Conservation (phyloP, 2,113 vertebrate genomes). For the Stigmatopora argus region DNA sequence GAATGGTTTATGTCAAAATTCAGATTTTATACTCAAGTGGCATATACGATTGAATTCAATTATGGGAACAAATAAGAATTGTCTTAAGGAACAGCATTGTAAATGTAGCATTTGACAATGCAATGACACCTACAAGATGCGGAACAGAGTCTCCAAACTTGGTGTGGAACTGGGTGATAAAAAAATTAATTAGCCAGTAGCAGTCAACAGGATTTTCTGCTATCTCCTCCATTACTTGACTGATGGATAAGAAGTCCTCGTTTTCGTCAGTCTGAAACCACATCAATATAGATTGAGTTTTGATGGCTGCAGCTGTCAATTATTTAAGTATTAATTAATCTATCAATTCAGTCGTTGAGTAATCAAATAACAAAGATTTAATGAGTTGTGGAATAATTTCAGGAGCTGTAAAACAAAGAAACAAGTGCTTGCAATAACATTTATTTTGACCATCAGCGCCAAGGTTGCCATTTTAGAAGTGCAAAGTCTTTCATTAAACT, state of each 20-base stretch:
- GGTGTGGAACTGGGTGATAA: constrained; percentile 83
- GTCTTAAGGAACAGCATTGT: background rate
- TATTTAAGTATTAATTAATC: no score
- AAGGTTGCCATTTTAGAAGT: no score
- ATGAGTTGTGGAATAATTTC: no score
- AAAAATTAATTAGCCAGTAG: constrained; percentile 90
- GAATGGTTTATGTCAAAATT: background rate
- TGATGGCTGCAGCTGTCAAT: no score
- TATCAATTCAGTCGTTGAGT: no score
- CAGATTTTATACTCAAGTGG: background rate
- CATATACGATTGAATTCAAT: background rate
- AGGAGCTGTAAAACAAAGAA: no score
- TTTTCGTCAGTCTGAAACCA: constrained; percentile 78
- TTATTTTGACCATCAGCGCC: no score
- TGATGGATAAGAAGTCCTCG: constrained; percentile 85
- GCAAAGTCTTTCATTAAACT: no score
- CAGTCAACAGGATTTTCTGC: constrained; percentile 85
- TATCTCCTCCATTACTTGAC: constrained; percentile 89
- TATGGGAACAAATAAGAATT: background rate
- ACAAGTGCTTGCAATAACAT: no score
- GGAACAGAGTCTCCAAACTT: constrained; percentile 88
- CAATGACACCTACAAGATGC: constrained; percentile 75
- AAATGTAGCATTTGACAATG: background rate
- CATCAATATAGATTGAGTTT: no score
- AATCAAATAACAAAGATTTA: no score